Percentiles rank a stretch among this genome's conserved stretches.
phyloP scores from a whole-genome alignment of 2,797 vertebrate species.

The Myotis myotis region DNA sequence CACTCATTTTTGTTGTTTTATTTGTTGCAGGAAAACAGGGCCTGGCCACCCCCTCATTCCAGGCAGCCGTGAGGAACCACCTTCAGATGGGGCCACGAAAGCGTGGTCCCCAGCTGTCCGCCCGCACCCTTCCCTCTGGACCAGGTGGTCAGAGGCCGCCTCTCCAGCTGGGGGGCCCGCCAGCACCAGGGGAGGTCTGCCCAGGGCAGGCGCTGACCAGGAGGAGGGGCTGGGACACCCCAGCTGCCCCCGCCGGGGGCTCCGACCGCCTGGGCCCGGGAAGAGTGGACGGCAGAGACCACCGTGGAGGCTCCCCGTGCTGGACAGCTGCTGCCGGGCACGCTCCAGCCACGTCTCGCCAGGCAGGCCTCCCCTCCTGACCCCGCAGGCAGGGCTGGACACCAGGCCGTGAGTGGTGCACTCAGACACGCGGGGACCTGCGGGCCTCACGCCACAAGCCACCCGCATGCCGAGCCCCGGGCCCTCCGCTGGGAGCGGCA shows the following conservation, averaged over 20 bases:
- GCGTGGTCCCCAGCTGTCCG: not conserved
- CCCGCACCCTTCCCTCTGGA: not conserved
- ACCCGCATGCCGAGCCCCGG: no score
- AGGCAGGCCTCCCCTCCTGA: not conserved
- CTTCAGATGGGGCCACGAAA: not conserved
- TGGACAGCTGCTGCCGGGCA: not conserved
- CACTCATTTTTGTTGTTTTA: not conserved
- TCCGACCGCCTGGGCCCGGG: not conserved
- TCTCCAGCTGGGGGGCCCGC: not conserved
- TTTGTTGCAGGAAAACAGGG: not conserved
- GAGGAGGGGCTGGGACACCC: not conserved
- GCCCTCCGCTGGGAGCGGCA: not conserved
- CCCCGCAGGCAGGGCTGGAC: not conserved
- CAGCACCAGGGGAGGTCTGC: not conserved
- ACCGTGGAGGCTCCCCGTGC: not conserved
- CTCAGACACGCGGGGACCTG: not conserved
- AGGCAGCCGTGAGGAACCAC: fast-evolving
- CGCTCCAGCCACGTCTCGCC: not conserved
- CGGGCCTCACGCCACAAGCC: not conserved
- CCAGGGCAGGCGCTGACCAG: not conserved
- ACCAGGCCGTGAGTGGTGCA: fast-evolving
- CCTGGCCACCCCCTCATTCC: no score
- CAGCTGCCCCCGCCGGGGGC: not conserved
- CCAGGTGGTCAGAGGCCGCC: no score
- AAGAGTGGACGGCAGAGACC: not conserved